Base-by-base conservation (phyloP, 2,113 vertebrate species). In the Climacteris rufus region DNA sequence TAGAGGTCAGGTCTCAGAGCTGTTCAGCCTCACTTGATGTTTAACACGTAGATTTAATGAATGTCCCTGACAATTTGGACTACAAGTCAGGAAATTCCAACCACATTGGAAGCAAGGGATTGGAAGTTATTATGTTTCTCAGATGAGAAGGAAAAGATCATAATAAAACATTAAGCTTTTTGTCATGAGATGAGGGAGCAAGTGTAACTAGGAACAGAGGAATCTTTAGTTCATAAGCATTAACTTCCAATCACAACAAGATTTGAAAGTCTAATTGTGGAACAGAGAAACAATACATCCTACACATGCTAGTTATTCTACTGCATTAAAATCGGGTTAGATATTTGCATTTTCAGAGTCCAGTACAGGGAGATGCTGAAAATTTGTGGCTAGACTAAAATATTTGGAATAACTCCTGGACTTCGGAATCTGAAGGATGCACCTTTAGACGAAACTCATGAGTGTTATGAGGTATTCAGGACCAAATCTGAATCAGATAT, bases 31-130 rank as follows among this genome's bases (percentile, higher is more conserved):
- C 74, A 89, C 91, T 86, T 90, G 60, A 70, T 96, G 64, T 80
- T 95, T 93, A 94, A 94, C 68, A 87, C 6, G 11, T 61, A 77
- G 78, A 83, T 60, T 86, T 96, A 96, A 95, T 96, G 64, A 93
- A 74, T 76, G 60, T 86, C 39, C 65, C 68, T 64, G 49, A 63
- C n/a, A 88, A 79, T 39, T 47, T 28, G 49, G 91, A 60, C 78
- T 83, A 47, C 16, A 90, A 81, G 59, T 64, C 54, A 93, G 71
- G 64, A 93, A 87, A 74, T 76, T 91, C 87, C 79, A 64, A 80
- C 31, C 70, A 28, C 54, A 77, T 54, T 92, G 47, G 59, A 89
- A 97, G 64, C 39, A 88, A 87, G 86, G 91, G 63, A 85, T 33
- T 68, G 50, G 70, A 84, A 44, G 42, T 94, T 79, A 77, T 94